These are phyloP conservation scores for Xiphias gladius DNA, from an alignment of 2,113 vertebrate genomes.

Conservation along the genomic window DNA sequence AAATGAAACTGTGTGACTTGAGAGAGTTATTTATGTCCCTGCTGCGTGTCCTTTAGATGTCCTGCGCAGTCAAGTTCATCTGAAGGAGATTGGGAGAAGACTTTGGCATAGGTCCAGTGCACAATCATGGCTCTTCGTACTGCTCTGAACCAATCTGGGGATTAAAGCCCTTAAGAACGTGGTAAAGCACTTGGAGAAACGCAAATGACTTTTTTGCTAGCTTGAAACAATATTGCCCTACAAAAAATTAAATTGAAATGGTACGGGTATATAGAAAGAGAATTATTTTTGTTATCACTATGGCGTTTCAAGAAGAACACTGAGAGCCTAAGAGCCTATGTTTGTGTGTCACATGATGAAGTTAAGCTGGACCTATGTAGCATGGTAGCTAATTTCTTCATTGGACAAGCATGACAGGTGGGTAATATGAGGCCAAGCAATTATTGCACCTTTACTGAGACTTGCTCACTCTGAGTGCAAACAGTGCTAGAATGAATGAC, in stretches of 20 bases:
- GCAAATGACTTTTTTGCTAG: slow-evolving; percentile 12
- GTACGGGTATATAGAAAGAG: neutral
- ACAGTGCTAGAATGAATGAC: slow-evolving; percentile 17
- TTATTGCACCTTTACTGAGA: slow-evolving; percentile 8
- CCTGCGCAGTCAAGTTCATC: slow-evolving; percentile 48
- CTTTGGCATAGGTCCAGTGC: slow-evolving; percentile 44
- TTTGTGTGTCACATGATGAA: neutral
- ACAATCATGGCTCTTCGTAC: slow-evolving; percentile 41
- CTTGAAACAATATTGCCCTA: slow-evolving; percentile 1
- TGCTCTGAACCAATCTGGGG: slow-evolving; percentile 44
- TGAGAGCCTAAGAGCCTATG: neutral
- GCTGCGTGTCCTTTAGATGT: slow-evolving; percentile 56
- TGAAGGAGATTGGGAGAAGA: slow-evolving; percentile 31
- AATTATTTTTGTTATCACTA: neutral
- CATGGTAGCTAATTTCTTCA: slow-evolving; percentile 9
- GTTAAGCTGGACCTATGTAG: neutral
- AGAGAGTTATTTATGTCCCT: slow-evolving; percentile 44
- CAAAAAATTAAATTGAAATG: neutral
- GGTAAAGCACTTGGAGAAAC: slow-evolving; percentile 31
- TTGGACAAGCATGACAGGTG: slow-evolving; percentile 11
- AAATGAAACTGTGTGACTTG: slow-evolving; percentile 62
- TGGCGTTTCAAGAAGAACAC: neutral
- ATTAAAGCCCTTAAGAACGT: slow-evolving; percentile 46
- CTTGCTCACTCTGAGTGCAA: slow-evolving; percentile 12
- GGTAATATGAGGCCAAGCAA: slow-evolving; percentile 18